These are phyloP conservation scores for Piliocolobus tephrosceles DNA, from an alignment of 2,113 vertebrate species.

Conservation along the genomic window DNA sequence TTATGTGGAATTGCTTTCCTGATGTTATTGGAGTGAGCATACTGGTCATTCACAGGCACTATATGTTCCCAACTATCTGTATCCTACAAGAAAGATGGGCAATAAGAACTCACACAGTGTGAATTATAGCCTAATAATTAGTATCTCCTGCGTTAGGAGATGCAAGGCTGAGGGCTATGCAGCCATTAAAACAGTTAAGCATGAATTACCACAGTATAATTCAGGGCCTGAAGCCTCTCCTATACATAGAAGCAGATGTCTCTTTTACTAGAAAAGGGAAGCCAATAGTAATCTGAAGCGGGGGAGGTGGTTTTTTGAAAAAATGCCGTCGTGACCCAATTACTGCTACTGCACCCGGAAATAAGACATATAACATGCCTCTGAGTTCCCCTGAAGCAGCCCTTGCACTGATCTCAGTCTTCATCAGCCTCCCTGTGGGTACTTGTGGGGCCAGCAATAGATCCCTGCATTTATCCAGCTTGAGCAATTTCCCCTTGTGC, in stretches of 20 bases:
- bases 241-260: conserved; percentile 69
- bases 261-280: conserved; percentile 52
- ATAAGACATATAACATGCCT: background rate
- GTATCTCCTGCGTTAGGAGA: conserved; percentile 29
- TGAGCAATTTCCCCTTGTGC: background rate
- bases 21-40: background rate
- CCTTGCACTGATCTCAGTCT: background rate
- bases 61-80: background rate
- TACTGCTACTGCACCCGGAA: background rate
- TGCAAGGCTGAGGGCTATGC: conserved; percentile 9
- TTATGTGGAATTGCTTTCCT: background rate
- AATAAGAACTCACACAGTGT: conserved; percentile 44
- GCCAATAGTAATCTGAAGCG: background rate
- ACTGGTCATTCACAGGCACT: background rate
- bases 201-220: conserved; percentile 69
- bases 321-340: background rate
- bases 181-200: conserved; percentile 64
- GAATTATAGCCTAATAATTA: conserved; percentile 63
- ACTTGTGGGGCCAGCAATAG: background rate
- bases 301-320: too few species aligned
- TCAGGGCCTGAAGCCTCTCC: conserved; percentile 67
- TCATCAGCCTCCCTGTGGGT: background rate
- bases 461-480: background rate
- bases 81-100: conserved; percentile 33
- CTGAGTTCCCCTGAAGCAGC: background rate